Base-by-base conservation (phyloP, 1,140 invertebrate species). In the Drosophila pseudoananassae region DNA sequence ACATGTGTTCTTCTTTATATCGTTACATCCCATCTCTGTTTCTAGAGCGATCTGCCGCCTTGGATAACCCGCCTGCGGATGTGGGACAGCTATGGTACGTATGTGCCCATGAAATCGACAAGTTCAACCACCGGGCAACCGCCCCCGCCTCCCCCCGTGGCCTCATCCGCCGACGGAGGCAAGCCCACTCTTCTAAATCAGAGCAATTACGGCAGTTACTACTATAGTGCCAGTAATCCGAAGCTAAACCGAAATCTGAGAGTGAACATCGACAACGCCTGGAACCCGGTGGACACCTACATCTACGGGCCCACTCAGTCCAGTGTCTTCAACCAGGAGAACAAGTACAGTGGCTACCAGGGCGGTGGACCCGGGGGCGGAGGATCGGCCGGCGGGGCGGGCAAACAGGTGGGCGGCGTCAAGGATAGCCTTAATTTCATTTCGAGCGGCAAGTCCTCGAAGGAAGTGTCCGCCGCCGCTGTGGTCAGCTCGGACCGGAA, bases 31-130 rank as follows among this genome's bases (percentile, higher is more conserved):
- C 17, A 14, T 14, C 36, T 23, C 47, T 56, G 43, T 12, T 38
- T 51, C 14, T 63, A 92, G 90, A 82, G 77, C 51, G 90, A 92
- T 74, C 76, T 92, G 56, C 91, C 91, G 38, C 92, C 92, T n/a
- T 94, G 94, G 83, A 92, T 93, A 33, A 94, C 93, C 20, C 91
- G 94, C 36, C 80, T 94, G 43, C 91, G 93, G 36, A 94, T 95
- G 69, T 94, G 93, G 92, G 94, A 95, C 80, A 94, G 93, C 36
- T 92, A 92, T 55, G 91, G 90, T 31, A 90, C 91, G 2, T 92
- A 92, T 78, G 40, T 82, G 57, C 88, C 91, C 57, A 81, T 90
- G 20, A 92, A 92, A 64, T 80, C 82, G 46, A 91, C 87, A 9
- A 90, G 85, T 49, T 76, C 77, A 40, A 91, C 90, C 46, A 91